Conservation (phyloP, 2,888 invertebrate species). For the Tinea semifulvella region DNA sequence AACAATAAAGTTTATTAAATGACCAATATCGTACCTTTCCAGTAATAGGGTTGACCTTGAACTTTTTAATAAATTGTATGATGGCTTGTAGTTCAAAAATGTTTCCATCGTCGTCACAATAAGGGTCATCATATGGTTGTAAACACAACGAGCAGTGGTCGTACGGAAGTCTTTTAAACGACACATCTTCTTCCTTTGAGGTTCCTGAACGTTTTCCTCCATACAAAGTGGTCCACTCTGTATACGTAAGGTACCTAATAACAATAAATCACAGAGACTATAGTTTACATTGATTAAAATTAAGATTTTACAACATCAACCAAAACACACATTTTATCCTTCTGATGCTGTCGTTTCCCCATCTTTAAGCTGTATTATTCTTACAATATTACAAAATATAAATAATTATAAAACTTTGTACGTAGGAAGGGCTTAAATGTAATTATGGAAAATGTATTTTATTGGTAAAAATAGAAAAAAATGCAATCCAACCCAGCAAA, state of each 20-base stretch:
- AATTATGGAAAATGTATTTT: too few species aligned
- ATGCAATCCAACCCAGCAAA: too few species aligned
- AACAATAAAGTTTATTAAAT: too few species aligned
- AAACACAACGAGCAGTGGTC: slow-evolving; percentile 93
- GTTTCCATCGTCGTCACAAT: slow-evolving; percentile 89
- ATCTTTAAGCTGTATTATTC: slow-evolving; percentile 60
- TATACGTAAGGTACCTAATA: slow-evolving; percentile 82
- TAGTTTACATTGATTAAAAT: background rate
- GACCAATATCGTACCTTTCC: slow-evolving; percentile 78
- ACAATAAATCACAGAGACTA: slow-evolving; percentile 12
- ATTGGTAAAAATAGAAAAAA: too few species aligned
- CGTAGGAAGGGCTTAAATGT: too few species aligned
- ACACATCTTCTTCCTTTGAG: slow-evolving; percentile 75
- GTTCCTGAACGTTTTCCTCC: slow-evolving; percentile 84
- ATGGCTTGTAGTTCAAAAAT: slow-evolving; percentile 92
- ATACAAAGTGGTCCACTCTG: slow-evolving; percentile 89
- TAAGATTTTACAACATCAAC: slow-evolving; percentile 15
- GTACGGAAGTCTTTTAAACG: slow-evolving; percentile 91
- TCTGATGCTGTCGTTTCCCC: slow-evolving; percentile 94
- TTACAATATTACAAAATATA: too few species aligned
- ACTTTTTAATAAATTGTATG: slow-evolving; percentile 87
- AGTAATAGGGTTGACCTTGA: slow-evolving; percentile 92
- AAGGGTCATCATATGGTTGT: slow-evolving; percentile 91
- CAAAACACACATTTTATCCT: slow-evolving; percentile 84
- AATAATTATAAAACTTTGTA: too few species aligned